A percentile compares a stretch with the other conserved stretches of the same genome.
phyloP scores from a whole-genome alignment of 1,140 invertebrate genomes.

The Pogonomyrmex californicus region DNA sequence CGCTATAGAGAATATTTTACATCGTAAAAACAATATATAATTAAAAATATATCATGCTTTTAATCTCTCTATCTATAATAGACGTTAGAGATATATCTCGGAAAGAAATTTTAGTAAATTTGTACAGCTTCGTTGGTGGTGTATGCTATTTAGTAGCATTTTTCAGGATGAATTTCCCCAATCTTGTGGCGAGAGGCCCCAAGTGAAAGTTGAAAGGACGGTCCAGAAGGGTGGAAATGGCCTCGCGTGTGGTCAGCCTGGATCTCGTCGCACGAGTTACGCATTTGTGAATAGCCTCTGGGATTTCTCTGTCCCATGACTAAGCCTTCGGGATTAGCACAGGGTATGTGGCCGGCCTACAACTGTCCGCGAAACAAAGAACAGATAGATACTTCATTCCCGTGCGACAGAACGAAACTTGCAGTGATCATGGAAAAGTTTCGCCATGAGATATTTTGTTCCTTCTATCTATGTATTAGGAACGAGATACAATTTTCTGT shows the following conservation, averaged over 20 bases:
- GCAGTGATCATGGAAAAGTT: slow-evolving; percentile 44
- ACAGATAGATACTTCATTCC: slow-evolving; percentile 31
- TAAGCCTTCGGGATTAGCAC: slow-evolving; percentile 78
- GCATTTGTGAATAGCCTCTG: slow-evolving; percentile 78
- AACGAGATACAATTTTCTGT: background rate
- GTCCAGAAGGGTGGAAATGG: slow-evolving; percentile 51
- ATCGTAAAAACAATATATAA: background rate
- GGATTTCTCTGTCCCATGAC: slow-evolving; percentile 76
- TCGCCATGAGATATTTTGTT: slow-evolving; percentile 14
- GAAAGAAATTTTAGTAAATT: slow-evolving; percentile 8
- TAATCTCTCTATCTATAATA: background rate
- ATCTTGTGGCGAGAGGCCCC: slow-evolving; percentile 24
- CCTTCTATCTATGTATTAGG: slow-evolving; percentile 34
- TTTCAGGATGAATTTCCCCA: slow-evolving; percentile 49
- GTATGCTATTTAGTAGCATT: slow-evolving; percentile 45
- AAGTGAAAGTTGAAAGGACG: slow-evolving; percentile 61
- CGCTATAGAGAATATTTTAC: slow-evolving; percentile 5
- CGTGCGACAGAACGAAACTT: slow-evolving; percentile 33
- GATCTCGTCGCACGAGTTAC: slow-evolving; percentile 65
- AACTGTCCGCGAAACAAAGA: slow-evolving; percentile 71
- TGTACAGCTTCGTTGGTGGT: slow-evolving; percentile 7
- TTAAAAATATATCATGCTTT: background rate
- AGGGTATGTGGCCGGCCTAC: slow-evolving; percentile 63
- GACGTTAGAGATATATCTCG: background rate
- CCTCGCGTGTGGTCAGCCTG: slow-evolving; percentile 62